Percentiles rank a stretch among this genome's conserved stretches.
Conservation (phyloP, 1,140 invertebrate genomes). For the Coenobita brevimanus region DNA sequence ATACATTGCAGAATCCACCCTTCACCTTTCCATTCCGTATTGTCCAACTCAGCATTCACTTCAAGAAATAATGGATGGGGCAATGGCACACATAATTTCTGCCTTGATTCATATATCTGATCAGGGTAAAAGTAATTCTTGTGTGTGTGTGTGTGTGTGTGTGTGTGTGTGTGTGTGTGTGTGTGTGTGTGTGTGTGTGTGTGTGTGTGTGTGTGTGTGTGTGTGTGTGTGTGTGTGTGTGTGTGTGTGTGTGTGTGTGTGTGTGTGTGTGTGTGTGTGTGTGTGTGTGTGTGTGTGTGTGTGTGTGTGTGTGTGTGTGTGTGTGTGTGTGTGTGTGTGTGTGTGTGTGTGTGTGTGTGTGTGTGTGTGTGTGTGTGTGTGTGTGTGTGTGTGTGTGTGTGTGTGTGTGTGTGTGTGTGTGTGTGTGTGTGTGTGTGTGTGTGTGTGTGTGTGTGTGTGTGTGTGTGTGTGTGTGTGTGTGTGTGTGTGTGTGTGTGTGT, state of each 20-base stretch:
- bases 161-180: slow-evolving; percentile 5
- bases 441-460: background rate
- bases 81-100: too few relatives aligned
- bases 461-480: slow-evolving; percentile 16
- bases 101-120: too few relatives aligned
- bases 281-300: slow-evolving; percentile 11
- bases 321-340: slow-evolving; percentile 8
- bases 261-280: slow-evolving; percentile 12
- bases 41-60: background rate
- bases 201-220: slow-evolving; percentile 20
- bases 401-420: background rate
- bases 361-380: background rate
- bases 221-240: slow-evolving; percentile 13
- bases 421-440: background rate
- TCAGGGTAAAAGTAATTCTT: too few relatives aligned
- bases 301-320: slow-evolving; percentile 20
- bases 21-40: too few relatives aligned
- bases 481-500: slow-evolving; percentile 19
- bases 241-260: background rate
- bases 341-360: background rate
- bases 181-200: slow-evolving; percentile 4
- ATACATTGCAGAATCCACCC: too few relatives aligned
- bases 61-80: too few relatives aligned
- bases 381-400: background rate
- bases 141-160: slow-evolving; percentile 19